phyloP scores from a whole-genome alignment of 2,113 vertebrate genomes.

The Emberiza fucata region DNA sequence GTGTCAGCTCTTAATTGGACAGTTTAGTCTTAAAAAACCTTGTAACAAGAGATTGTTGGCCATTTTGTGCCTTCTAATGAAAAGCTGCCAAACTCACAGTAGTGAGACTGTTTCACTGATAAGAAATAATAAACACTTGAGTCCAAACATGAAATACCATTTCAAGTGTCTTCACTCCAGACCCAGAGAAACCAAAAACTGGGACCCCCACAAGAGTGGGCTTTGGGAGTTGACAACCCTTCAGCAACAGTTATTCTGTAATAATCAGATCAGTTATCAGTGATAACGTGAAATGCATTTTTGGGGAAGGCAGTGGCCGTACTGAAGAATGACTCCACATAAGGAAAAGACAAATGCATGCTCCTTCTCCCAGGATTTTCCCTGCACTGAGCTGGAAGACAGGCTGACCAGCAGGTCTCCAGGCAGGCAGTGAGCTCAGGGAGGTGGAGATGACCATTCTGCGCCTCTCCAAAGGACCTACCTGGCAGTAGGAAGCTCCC shows the following conservation, averaged over 20 bases:
- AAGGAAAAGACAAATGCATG: neutral
- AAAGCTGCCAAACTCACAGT: no score
- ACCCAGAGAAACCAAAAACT: no score
- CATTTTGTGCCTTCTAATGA: no score
- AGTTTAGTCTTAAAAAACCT: no score
- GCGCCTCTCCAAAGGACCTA: neutral
- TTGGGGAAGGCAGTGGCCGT: neutral
- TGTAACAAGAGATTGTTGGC: no score
- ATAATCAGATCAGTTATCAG: neutral
- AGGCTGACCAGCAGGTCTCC: neutral
- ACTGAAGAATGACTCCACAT: neutral
- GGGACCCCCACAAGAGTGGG: no score
- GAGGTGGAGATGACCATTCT: neutral
- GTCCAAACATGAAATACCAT: no score
- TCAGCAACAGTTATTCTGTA: neutral
- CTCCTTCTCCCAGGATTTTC: neutral
- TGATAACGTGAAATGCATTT: neutral
- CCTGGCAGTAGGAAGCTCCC: neutral
- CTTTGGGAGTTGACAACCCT: neutral
- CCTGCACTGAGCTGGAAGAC: rapidly evolving
- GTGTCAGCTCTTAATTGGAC: no score
- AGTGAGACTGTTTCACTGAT: no score
- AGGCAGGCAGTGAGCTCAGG: neutral
- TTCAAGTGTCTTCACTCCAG: no score
- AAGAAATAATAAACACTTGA: no score